A percentile compares a stretch with the other conserved stretches of the same genome.
These are phyloP conservation scores for Morus bassanus DNA, from an alignment of 2,797 vertebrate species.

Conservation along the genomic window DNA sequence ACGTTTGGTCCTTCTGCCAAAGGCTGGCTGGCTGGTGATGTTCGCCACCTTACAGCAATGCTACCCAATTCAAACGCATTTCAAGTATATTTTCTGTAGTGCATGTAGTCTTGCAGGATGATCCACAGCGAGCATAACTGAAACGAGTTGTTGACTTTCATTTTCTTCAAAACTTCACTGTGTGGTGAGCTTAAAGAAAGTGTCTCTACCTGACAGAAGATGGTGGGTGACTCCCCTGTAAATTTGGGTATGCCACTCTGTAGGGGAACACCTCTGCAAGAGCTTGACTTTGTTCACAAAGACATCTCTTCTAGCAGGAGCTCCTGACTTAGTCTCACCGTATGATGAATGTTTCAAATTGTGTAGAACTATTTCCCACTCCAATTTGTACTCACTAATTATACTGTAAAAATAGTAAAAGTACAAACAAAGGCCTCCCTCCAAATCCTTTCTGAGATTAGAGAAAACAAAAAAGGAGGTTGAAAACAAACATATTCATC, in stretches of 20 bases:
- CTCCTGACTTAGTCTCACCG: neutral
- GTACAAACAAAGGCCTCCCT: neutral
- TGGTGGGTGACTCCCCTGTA: neutral
- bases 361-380: neutral
- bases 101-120: neutral
- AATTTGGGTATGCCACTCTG: neutral
- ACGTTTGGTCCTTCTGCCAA: neutral
- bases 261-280: neutral
- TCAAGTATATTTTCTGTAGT: neutral
- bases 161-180: no score
- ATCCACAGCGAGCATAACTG: neutral
- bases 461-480: neutral
- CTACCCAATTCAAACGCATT: neutral
- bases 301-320: neutral
- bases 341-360: neutral
- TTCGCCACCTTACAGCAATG: neutral
- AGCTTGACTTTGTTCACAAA: neutral
- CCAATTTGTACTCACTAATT: neutral
- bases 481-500: neutral
- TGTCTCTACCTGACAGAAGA: neutral
- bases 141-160: neutral
- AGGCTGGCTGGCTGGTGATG: rapidly evolving
- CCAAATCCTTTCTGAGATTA: neutral
- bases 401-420: neutral
- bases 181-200: neutral